Evolutionary conservation across 2,797 vertebrate genomes (phyloP), one percentile per base, ranked within the genome.

Genomic region (Coregonus ussuriensis): DNA sequence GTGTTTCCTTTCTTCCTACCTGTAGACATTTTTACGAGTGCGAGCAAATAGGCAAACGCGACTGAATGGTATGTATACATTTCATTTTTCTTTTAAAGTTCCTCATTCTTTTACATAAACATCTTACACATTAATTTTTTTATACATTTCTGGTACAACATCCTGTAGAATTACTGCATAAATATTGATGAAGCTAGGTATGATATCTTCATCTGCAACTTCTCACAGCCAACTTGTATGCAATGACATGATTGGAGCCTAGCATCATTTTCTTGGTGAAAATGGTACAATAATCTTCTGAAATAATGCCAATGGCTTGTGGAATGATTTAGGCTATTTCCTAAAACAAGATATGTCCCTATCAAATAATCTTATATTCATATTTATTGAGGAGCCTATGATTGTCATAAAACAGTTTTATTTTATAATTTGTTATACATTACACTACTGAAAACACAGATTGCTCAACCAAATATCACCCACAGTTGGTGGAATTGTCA

Each of bases 31-130:
- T 94, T 94, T 99, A 94, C 96, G 98, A 92, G 98, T 99, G 91
- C 95, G 98, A 88, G 96, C 98, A 87, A 99, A 99, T 94, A 95
- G 98, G 89, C 98, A 99, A 94, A 98, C 98, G 75, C 95, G 98
- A 91, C 93, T 99, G 96, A 99, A 99, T 96, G 98, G 98, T 99
- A 95, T 86, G 98, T 95, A 90, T 76, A 79, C 77, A 74, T 78
- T 82, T 33, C 54, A 3, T 29, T 63, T 52, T 53, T 52, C 21
- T 47, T 71, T 1, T 66, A 29, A 52, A n/a, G n/a, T 51, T 1
- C 4, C 70, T 25, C 21, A 6, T n/a, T 62, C 9, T 71, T 51
- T 59, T 59, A n/a, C 71, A 59, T 56, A 47, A 14, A n/a, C 6
- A 18, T 70, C 7, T 41, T 47, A 47, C 37, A n/a, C 4, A 21